Percentiles rank a stretch among this genome's conserved stretches.
These are phyloP conservation scores for Chirona hameri DNA, from an alignment of 2,888 invertebrate species.

Conservation along the genomic window DNA sequence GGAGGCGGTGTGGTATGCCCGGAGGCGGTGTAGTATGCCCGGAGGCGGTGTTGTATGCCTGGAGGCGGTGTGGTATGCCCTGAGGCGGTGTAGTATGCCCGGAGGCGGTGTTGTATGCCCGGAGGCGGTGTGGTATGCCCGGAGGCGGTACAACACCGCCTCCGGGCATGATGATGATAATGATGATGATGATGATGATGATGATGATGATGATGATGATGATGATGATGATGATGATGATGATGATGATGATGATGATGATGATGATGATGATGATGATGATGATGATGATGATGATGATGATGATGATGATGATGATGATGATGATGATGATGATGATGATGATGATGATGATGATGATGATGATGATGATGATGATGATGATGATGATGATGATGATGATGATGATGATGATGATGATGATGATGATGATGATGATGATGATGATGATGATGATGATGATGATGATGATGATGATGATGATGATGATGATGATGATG, in stretches of 20 bases:
- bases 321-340: slow-evolving; percentile 22
- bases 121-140: too few species aligned
- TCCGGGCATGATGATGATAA: slow-evolving; percentile 22
- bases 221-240: slow-evolving; percentile 22
- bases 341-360: slow-evolving; percentile 11
- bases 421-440: slow-evolving; percentile 22
- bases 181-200: slow-evolving; percentile 22
- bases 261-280: slow-evolving; percentile 22
- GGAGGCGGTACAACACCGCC: too few species aligned
- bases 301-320: not conserved
- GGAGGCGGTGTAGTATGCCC: too few species aligned
- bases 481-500: slow-evolving; percentile 22
- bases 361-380: slow-evolving; percentile 11
- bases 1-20: too few species aligned
- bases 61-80: too few species aligned
- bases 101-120: too few species aligned
- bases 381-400: slow-evolving; percentile 22
- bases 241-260: slow-evolving; percentile 22
- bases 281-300: slow-evolving; percentile 22
- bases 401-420: slow-evolving; percentile 22
- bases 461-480: slow-evolving; percentile 22
- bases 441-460: slow-evolving; percentile 22
- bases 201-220: slow-evolving; percentile 22
- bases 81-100: too few species aligned
- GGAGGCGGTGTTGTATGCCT: too few species aligned